phyloP scores from a whole-genome alignment of 2,888 invertebrate species.

The Labia minor region DNA sequence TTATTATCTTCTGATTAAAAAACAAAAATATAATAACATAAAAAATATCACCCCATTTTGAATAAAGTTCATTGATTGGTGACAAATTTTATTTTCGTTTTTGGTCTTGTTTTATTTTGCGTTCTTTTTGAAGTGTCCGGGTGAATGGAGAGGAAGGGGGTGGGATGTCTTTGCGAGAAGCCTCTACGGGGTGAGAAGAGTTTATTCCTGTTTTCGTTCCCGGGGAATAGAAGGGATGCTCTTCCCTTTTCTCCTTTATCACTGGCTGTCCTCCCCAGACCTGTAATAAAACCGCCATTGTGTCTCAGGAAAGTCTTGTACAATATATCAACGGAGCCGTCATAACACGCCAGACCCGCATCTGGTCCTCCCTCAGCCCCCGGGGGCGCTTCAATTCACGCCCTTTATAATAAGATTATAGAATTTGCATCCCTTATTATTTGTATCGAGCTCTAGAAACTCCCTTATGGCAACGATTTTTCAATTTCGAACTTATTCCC shows the following conservation, averaged over 20 bases:
- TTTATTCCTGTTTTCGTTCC: slow-evolving; percentile 13
- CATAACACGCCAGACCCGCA: slow-evolving; percentile 6
- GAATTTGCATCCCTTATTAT: slow-evolving; percentile 13
- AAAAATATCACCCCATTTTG: neutral
- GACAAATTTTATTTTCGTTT: neutral
- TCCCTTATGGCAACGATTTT: neutral
- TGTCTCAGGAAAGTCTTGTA: slow-evolving; percentile 3
- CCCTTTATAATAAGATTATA: slow-evolving; percentile 13
- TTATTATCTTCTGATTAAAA: neutral
- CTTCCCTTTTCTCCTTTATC: slow-evolving; percentile 13
- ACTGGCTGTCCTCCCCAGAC: slow-evolving; percentile 13
- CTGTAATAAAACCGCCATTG: slow-evolving; percentile 13
- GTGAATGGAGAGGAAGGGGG: too few species aligned
- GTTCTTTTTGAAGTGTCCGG: neutral
- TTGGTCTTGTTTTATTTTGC: neutral
- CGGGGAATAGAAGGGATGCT: neutral
- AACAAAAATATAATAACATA: too few species aligned
- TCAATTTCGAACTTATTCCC: neutral
- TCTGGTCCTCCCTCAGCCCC: neutral
- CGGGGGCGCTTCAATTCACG: neutral
- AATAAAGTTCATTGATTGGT: neutral
- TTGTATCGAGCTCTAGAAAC: neutral
- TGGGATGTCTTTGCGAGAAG: neutral
- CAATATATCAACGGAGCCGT: slow-evolving; percentile 4
- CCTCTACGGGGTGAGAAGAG: slow-evolving; percentile 13